Conservation (phyloP, 2,113 vertebrate species). For the Turnix velox region DNA sequence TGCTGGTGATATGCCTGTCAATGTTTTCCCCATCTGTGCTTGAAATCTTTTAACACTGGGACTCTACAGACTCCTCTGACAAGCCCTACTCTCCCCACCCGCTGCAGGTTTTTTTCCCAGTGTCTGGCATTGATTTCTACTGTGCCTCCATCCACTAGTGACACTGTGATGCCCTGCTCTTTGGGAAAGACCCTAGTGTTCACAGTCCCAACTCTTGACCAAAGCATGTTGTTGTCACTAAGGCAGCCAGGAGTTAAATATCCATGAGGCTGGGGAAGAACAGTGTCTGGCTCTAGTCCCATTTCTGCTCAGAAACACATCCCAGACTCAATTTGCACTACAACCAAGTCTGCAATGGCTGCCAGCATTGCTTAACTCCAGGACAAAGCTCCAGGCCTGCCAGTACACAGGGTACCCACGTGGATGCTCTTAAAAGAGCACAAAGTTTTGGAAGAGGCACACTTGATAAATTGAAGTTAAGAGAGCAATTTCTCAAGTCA, state of each 20-base stretch:
- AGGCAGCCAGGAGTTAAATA: background rate
- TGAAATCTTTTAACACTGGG: background rate
- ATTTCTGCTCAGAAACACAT: background rate
- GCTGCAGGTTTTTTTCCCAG: background rate
- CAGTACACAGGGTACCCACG: background rate
- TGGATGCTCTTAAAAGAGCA: background rate
- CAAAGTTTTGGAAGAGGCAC: background rate
- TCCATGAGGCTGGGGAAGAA: background rate
- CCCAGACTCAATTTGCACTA: background rate
- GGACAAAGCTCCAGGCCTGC: background rate
- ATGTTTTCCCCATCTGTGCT: fast-evolving
- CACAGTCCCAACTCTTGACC: background rate
- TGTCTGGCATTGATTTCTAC: background rate
- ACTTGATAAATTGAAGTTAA: background rate
- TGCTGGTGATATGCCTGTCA: background rate
- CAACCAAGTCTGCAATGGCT: background rate
- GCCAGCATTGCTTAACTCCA: background rate
- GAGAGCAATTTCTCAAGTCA: background rate
- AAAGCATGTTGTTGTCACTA: background rate
- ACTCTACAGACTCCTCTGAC: background rate
- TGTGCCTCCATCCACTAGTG: background rate
- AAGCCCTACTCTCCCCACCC: background rate
- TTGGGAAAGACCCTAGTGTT: background rate
- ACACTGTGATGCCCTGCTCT: background rate
- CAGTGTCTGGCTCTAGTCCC: background rate